Evolutionary conservation across 2,113 vertebrate genomes (phyloP).

Genomic region (Leuciscus idus): DNA sequence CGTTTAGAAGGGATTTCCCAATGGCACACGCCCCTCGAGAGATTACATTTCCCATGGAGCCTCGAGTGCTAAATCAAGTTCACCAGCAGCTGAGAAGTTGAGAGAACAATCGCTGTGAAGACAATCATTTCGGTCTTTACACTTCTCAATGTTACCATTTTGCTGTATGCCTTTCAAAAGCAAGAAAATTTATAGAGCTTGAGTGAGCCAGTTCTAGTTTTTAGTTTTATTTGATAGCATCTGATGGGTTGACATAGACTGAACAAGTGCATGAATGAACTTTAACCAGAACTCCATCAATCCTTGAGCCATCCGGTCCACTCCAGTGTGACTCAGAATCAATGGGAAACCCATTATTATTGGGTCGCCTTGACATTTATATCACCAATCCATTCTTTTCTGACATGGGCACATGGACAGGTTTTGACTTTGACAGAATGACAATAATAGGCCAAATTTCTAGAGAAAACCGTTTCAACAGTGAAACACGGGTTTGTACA

Average conservation of each 20-base stretch:
- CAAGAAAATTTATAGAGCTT: conserved; percentile 48
- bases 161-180: conserved; percentile 49
- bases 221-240: conserved; percentile 70
- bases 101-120: conserved; percentile 46
- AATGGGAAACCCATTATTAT: conserved; percentile 18
- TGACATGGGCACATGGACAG: neutral
- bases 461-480: neutral
- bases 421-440: neutral
- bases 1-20: neutral
- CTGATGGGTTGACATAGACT: conserved; percentile 71
- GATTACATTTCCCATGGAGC: conserved; percentile 59
- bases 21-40: neutral
- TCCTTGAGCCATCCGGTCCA: conserved; percentile 28
- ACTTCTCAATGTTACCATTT: conserved; percentile 44
- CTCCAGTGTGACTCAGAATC: conserved; percentile 19
- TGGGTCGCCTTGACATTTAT: conserved; percentile 12
- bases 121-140: conserved; percentile 32
- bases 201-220: conserved; percentile 59
- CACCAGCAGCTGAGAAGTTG: conserved; percentile 15
- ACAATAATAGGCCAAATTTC: neutral
- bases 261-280: conserved; percentile 47
- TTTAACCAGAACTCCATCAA: conserved; percentile 11
- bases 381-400: neutral
- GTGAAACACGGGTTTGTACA: neutral
- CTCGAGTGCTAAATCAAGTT: conserved; percentile 50